Evolutionary conservation across 1,140 invertebrate genomes (phyloP), one percentile per base, ranked within the genome.

Genomic region (Mya arenaria): DNA sequence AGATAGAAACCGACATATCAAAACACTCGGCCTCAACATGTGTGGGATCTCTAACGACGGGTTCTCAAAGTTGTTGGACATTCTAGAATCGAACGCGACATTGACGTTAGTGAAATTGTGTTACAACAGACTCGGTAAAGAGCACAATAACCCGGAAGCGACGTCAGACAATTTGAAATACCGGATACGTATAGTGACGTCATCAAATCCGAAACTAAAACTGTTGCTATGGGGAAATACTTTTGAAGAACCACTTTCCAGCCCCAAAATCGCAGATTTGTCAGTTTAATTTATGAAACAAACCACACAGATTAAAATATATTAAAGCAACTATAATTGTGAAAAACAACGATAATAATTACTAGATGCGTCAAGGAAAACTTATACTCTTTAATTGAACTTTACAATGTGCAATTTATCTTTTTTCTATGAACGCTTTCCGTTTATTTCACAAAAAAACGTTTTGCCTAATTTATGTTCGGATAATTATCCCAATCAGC

Each of bases 191-290:
- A 89, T 91, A 25, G 89, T 91, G 25, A 90, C 90, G n/a, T 90
- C 90, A 34, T 90, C 88, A 48, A 90, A 90, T 83, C 89, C 90
- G 28, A 90, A 92, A 79, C 87, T 92, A 32, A 92, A 91, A 78
- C 83, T 92, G 4, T 85, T 92, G n/a, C 82, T 92, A 2, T 92
- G 90, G 91, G 91, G 91, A 79, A 92, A 92, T 68, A 77, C 88
- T 1, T 89, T 92, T 72, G 91, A 91, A 25, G 90, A 90, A 63
- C 55, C 81, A 8, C 41, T 23, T 28, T 41, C 39, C 0, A 34
- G 56, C 0, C n/a, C 62, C 19, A 60, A 68, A 30, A 32, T 75
- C n/a, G 62, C 58, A 48, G 73, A 63, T 1, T 44, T 75, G 4
- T 44, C 58, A 15, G n/a, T n/a, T n/a, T n/a, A n/a, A n/a, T n/a